Conservation (phyloP, 2,113 vertebrate genomes). For the Otocyon megalotis region DNA sequence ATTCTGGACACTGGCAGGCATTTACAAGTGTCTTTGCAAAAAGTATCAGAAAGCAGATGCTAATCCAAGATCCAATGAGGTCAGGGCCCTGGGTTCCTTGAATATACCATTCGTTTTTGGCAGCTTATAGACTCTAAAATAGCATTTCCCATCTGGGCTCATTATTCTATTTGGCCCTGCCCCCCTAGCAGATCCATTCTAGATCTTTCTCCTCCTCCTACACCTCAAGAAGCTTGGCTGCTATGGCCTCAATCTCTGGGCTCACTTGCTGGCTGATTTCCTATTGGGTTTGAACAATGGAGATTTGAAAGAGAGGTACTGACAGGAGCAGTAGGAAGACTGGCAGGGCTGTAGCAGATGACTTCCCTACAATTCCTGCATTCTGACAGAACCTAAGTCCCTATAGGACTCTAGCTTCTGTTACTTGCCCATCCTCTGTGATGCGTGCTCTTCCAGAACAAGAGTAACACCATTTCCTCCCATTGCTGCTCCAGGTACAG, state of each 20-base stretch:
- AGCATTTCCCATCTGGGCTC: conserved; percentile 16
- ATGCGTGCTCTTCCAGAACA: neutral
- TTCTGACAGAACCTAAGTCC: neutral
- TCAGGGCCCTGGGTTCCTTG: conserved; percentile 30
- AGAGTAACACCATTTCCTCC: neutral
- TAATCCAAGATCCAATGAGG: conserved; percentile 50
- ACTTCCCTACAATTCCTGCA: neutral
- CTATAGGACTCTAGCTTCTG: neutral
- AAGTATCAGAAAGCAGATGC: neutral
- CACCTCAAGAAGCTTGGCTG: neutral
- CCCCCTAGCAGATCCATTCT: neutral
- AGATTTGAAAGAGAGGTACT: neutral
- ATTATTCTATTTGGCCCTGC: neutral
- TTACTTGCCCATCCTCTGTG: fast-evolving
- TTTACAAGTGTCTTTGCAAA: neutral
- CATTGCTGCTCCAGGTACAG: neutral
- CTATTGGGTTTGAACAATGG: neutral
- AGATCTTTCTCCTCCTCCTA: neutral
- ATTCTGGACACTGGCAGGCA: neutral
- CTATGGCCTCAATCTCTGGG: neutral
- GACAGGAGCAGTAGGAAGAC: too few species aligned
- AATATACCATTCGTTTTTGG: neutral
- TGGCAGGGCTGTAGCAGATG: neutral
- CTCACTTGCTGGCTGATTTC: neutral
- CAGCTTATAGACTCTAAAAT: neutral